phyloP scores from a whole-genome alignment of 2,797 vertebrate genomes.

The Loris lydekkerianus region DNA sequence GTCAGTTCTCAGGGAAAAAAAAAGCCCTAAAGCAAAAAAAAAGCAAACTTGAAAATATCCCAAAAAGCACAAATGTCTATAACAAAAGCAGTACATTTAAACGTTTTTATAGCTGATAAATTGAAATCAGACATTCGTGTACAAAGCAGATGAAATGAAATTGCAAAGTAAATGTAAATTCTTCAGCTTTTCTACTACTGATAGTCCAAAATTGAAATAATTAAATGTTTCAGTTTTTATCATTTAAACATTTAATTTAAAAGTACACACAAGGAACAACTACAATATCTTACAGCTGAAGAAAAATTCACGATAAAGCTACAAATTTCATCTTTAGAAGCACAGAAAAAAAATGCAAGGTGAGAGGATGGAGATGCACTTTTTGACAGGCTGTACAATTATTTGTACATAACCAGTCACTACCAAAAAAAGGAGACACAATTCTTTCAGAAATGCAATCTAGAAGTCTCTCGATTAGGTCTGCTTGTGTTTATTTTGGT shows the following conservation, averaged over 20 bases:
- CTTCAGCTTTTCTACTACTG: conserved; percentile 85
- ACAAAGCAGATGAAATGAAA: conserved; percentile 88
- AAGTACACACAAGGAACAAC: conserved; percentile 74
- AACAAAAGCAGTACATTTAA: conserved; percentile 87
- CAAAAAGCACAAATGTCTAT: conserved; percentile 81
- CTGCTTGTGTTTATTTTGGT: conserved; percentile 39
- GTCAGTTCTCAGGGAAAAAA: conserved; percentile 87
- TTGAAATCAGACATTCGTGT: conserved; percentile 82
- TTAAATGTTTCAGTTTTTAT: conserved; percentile 82
- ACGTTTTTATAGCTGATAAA: conserved; percentile 83
- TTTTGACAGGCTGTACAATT: conserved; percentile 56
- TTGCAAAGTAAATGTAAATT: conserved; percentile 84
- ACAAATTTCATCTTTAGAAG: conserved; percentile 76
- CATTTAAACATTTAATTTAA: conserved; percentile 81
- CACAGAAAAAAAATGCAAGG: conserved; percentile 77
- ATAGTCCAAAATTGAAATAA: conserved; percentile 75
- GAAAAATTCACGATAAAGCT: conserved; percentile 82
- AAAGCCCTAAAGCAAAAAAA: conserved; percentile 68
- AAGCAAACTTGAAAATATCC: conserved; percentile 71
- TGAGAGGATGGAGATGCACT: conserved; percentile 44
- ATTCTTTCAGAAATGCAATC: conserved; percentile 10
- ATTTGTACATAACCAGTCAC: conserved; percentile 79
- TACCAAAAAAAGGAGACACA: conserved; percentile 35
- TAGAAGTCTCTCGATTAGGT: conserved; percentile 23
- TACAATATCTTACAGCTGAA: conserved; percentile 80